A percentile compares a stretch with the other conserved stretches of the same genome.
Evolutionary conservation across 2,888 invertebrate genomes (phyloP).

Genomic region (Erebia ligea): DNA sequence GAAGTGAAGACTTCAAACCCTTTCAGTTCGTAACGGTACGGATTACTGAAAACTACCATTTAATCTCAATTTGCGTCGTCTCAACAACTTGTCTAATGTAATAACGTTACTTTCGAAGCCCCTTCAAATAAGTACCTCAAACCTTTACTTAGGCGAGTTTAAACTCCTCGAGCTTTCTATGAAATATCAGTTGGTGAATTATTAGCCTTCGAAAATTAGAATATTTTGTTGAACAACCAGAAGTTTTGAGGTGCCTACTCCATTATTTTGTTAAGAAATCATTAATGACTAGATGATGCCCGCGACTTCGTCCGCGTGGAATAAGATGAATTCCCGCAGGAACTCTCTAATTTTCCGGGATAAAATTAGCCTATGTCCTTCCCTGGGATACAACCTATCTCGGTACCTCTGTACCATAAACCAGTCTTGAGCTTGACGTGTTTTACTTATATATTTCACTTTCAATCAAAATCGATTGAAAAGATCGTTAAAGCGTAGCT

Average conservation of each 20-base stretch:
- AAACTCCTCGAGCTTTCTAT: conserved; percentile 31
- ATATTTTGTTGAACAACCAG: conserved; percentile 30
- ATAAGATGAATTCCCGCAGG: no score
- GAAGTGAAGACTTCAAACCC: neutral
- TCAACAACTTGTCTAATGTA: conserved; percentile 19
- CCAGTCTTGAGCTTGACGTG: no score
- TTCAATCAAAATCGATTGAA: no score
- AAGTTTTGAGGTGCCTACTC: conserved; percentile 25
- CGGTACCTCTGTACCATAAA: no score
- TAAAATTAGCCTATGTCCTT: no score
- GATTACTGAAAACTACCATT: conserved; percentile 10
- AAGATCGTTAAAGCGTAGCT: no score
- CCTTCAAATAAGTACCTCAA: conserved; percentile 22
- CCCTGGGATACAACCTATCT: no score
- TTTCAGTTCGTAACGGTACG: neutral
- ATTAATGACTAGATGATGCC: neutral
- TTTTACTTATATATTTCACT: no score
- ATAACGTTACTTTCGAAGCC: conserved; percentile 14
- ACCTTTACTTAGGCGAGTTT: conserved; percentile 15
- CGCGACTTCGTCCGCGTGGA: no score
- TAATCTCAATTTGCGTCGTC: conserved; percentile 13
- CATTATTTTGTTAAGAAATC: conserved; percentile 1
- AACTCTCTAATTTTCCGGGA: no score
- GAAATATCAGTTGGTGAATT: conserved; percentile 34
- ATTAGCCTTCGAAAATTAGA: conserved; percentile 29